Conservation (phyloP, 2,113 vertebrate species). For the Poecilia latipinna region DNA sequence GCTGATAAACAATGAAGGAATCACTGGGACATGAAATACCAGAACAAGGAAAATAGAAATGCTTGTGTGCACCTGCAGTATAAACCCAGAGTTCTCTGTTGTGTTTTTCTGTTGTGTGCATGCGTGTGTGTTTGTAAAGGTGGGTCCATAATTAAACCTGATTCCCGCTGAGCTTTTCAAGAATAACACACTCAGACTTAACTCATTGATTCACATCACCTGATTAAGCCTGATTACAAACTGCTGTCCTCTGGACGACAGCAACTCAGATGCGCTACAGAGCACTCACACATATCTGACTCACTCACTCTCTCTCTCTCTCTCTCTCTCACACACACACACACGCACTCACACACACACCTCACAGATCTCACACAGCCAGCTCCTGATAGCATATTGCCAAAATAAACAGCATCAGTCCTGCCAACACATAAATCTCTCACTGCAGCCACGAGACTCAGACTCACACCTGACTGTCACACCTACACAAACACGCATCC, state of each 20-base stretch:
- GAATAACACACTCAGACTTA: conserved; percentile 11
- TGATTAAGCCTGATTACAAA: conserved; percentile 59
- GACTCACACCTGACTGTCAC: conserved; percentile 55
- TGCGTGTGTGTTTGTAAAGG: background rate
- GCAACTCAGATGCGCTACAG: conserved; percentile 29
- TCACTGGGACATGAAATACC: conserved; percentile 33
- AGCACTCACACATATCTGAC: conserved; percentile 1
- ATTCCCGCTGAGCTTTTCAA: conserved; percentile 43
- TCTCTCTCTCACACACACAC: background rate
- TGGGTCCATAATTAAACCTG: conserved; percentile 32
- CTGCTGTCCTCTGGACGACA: conserved; percentile 35
- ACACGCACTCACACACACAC: background rate
- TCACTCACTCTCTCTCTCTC: conserved; percentile 9
- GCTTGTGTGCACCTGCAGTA: background rate
- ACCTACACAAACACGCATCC: conserved; percentile 33
- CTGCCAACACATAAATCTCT: conserved; percentile 60
- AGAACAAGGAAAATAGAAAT: conserved; percentile 18
- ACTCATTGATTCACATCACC: conserved; percentile 20
- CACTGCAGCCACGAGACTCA: conserved; percentile 35
- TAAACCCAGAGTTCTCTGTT: too few species aligned
- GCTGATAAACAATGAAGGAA: conserved; percentile 52
- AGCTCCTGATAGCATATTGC: conserved; percentile 52
- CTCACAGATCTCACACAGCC: conserved; percentile 2
- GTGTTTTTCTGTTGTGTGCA: background rate
- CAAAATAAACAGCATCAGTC: conserved; percentile 72